These are phyloP conservation scores for Tinea semifulvella DNA, from an alignment of 2,888 invertebrate genomes.

Conservation along the genomic window DNA sequence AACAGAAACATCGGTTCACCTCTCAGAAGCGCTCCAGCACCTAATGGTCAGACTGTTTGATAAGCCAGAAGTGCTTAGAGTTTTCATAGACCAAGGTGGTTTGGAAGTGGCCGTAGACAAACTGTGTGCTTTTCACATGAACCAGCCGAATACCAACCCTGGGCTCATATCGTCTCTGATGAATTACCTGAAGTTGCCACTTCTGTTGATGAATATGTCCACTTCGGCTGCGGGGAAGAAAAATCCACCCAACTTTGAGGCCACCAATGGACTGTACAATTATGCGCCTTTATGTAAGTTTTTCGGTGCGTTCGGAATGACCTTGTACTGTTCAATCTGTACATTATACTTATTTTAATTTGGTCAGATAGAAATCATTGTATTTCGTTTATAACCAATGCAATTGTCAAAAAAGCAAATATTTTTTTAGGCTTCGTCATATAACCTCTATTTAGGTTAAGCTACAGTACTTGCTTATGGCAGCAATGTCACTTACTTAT, in stretches of 20 bases:
- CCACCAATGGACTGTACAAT: slow-evolving; percentile 82
- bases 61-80: slow-evolving; percentile 75
- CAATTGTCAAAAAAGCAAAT: too few species aligned
- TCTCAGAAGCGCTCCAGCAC: slow-evolving; percentile 89
- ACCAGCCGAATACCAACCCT: slow-evolving; percentile 74
- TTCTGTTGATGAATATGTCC: slow-evolving; percentile 59
- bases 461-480: too few species aligned
- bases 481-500: too few species aligned
- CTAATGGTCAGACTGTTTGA: slow-evolving; percentile 83
- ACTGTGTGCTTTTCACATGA: slow-evolving; percentile 77
- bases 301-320: too few species aligned
- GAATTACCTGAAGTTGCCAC: slow-evolving; percentile 67
- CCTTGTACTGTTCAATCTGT: too few species aligned
- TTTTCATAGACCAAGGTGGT: slow-evolving; percentile 80
- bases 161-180: slow-evolving; percentile 73
- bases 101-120: slow-evolving; percentile 80
- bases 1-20: slow-evolving; percentile 42
- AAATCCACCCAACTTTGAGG: slow-evolving; percentile 65
- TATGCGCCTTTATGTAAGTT: slow-evolving; percentile 88
- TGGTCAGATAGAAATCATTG: too few species aligned
- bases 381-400: too few species aligned
- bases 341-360: too few species aligned
- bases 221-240: slow-evolving; percentile 53
- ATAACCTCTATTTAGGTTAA: too few species aligned
- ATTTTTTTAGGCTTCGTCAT: too few species aligned